phyloP scores from a whole-genome alignment of 2,113 vertebrate genomes.

The Nesogale talazaci region DNA sequence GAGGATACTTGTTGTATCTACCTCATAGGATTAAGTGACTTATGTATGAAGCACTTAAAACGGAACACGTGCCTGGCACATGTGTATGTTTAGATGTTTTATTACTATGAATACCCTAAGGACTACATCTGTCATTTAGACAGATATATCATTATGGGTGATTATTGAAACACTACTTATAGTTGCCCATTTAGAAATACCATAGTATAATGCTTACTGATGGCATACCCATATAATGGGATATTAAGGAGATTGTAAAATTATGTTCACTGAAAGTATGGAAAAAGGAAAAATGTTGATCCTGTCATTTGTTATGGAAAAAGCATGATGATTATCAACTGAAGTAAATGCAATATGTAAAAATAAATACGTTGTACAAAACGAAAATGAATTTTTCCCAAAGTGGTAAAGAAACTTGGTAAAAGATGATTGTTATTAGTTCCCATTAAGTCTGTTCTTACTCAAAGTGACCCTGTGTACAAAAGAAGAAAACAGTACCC shows the following conservation, averaged over 20 bases:
- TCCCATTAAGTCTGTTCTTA: too few species aligned
- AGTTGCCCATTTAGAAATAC: background rate
- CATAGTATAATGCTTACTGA: background rate
- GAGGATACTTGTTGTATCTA: background rate
- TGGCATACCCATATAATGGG: background rate
- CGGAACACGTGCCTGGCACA: constrained; percentile 20
- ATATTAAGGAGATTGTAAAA: background rate
- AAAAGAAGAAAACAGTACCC: too few species aligned
- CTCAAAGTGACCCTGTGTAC: too few species aligned
- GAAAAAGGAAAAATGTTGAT: background rate
- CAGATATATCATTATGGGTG: background rate
- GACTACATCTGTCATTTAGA: background rate
- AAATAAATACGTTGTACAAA: constrained; percentile 38
- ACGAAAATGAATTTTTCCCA: background rate
- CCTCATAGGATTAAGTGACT: constrained; percentile 25
- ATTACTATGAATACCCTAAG: background rate
- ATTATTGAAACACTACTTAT: background rate
- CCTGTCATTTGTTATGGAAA: background rate
- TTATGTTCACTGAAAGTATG: background rate
- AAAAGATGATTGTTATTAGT: background rate
- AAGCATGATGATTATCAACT: background rate
- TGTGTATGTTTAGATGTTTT: background rate
- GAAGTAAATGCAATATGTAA: background rate
- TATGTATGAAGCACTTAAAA: background rate
- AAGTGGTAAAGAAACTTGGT: background rate